These are phyloP conservation scores for Cataglyphis rosenhaueri DNA, from an alignment of 2,888 invertebrate species.

Conservation along the genomic window DNA sequence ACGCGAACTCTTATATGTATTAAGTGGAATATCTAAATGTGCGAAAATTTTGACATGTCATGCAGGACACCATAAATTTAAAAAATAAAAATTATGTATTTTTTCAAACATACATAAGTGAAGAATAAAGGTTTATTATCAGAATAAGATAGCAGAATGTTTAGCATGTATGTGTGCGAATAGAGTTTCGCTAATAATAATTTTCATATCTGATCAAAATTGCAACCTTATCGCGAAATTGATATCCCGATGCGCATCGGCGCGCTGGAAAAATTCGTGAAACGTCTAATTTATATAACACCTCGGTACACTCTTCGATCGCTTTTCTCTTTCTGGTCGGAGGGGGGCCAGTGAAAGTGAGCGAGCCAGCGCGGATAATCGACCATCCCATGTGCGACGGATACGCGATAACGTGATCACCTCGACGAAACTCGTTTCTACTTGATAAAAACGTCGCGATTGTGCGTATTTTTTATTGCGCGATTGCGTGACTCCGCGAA, in stretches of 20 bases:
- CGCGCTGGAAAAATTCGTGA: constrained; percentile 54
- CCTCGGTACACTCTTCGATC: constrained; percentile 64
- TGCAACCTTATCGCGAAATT: constrained; percentile 28
- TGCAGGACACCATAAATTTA: not conserved
- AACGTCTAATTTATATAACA: constrained; percentile 81
- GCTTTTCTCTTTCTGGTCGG: constrained; percentile 74
- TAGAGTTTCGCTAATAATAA: not conserved
- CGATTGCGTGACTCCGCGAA: not conserved
- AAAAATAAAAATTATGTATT: not conserved
- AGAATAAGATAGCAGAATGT: not conserved
- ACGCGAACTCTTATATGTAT: constrained; percentile 4
- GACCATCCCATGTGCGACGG: constrained; percentile 54
- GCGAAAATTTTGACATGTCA: constrained; percentile 7
- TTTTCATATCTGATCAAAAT: not conserved
- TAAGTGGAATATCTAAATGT: not conserved
- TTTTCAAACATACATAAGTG: not conserved
- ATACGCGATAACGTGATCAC: constrained; percentile 65
- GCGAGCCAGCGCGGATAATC: constrained; percentile 60
- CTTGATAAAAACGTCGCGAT: constrained; percentile 16
- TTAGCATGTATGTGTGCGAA: not conserved
- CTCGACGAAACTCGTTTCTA: constrained; percentile 65
- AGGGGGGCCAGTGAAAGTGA: constrained; percentile 75
- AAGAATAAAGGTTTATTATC: not conserved
- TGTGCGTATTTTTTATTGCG: not conserved
- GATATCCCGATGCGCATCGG: constrained; percentile 26